Base-by-base conservation (phyloP, 2,888 invertebrate species). In the Caenorhabditis uteleia region DNA sequence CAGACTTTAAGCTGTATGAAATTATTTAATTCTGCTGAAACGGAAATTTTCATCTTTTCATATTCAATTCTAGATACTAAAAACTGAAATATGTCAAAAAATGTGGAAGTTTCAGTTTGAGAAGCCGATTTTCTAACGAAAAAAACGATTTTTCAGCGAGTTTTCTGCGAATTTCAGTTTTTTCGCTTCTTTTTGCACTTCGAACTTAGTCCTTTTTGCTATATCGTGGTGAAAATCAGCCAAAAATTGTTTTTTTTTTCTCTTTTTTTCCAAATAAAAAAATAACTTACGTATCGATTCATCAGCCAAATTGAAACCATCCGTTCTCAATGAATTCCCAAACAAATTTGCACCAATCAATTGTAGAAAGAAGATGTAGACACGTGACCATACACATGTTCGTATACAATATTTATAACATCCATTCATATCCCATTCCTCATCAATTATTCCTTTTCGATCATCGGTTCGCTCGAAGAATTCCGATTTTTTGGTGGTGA, bases 301-400 rank as follows among this genome's bases (percentile, higher is more conserved):
- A 44, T 57, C 62, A 6, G 53, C 48, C 38, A 51, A 18, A 31
- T 34, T 21, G 29, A 62, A 62, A 10, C 33, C 62, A 27, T 62
- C 56, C 1, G 56, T 57, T 16, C 33, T 27, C 34, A 62, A 53
- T 12, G 43, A 23, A 3, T 56, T 27, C 1, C 62, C 62, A 34
- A 44, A 43, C 1, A 38, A 31, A 14, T 51, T n/a, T 1, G 62
- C 42, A 3, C 48, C 62, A 26, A 51, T 39, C 21, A 57, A 62
- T 29, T 56, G 57, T 10, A 62, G 39, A 14, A 62, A 12, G 1
- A 62, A 12, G 3, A 62, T 36, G 42, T 53, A 62, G 10, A 48
- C n/a, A 2, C 62, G 40, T 7, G 56, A 56, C 44, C 38, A 53
- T 14, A 62, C 34, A 8, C 53, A 20, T 14, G 42, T 46, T n/a